Base-by-base conservation (phyloP, 2,113 vertebrate genomes). In the Ceratotherium simum region DNA sequence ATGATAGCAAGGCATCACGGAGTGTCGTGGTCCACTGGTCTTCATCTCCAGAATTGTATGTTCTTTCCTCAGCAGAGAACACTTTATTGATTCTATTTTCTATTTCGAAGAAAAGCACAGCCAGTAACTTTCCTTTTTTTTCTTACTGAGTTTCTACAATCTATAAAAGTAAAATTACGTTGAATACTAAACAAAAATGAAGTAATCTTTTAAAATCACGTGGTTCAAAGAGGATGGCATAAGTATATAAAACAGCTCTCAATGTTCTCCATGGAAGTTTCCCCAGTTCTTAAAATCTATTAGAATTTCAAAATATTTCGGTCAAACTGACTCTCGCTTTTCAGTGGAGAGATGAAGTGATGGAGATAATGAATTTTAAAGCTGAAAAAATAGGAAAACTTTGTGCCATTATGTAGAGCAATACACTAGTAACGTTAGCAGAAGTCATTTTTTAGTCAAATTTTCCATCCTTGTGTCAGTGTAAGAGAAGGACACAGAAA, bases 41-140 rank as follows among this genome's bases (percentile, higher is more conserved):
- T 95, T 51, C 0, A 18, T 6, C 58, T 82, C 51, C n/a, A 95
- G 29, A 95, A 25, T 5, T 82, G 2, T 3, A 82, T 17, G 51
- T 39, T 39, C 23, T 90, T 97, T 54, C 2, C 4, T 11, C 87
- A 87, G 6, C 21, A 96, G 51, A 25, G 80, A 67, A 97, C 56
- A 76, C 0, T 88, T 46, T 69, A 25, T 42, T 83, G 18, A 84
- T 65, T 97, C 33, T 36, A 90, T 92, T 94, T 97, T 93, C 14
- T n/a, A 33, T 2, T 21, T 89, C 62, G 18, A 78, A 85, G 64
- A 48, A 96, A 83, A 81, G 0, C 0, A 25, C 25, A 78, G 14
- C 23, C 36, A 51, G n/a, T 39, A 13, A 1, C 4, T 3, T 75
- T 69, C 51, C 27, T 51, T 70, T 54, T 78, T 13, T 5, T 65